A percentile compares a stretch with the other conserved stretches of the same genome.
These are phyloP conservation scores for Gorsachius goisagi DNA, from an alignment of 2,113 vertebrate genomes.

Conservation along the genomic window DNA sequence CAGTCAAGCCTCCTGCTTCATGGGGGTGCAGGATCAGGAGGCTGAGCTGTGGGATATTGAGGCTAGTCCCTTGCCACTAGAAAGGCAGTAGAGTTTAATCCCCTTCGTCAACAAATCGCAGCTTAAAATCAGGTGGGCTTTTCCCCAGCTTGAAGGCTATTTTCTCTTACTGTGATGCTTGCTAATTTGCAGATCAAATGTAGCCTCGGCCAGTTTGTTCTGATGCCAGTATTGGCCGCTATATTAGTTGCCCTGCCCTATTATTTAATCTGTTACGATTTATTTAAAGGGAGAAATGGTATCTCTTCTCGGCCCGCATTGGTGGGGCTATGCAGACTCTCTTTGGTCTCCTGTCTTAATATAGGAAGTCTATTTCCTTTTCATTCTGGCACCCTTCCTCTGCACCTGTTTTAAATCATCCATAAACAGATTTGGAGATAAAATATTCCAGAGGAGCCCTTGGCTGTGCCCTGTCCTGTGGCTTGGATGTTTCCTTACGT, in stretches of 20 bases:
- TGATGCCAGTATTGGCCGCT: not conserved
- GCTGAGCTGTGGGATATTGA: not conserved
- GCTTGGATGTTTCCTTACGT: not conserved
- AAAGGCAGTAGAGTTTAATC: not conserved
- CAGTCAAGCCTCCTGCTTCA: not conserved
- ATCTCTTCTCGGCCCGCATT: not conserved
- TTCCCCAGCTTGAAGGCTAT: not conserved
- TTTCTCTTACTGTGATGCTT: not conserved
- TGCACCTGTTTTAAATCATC: conserved; percentile 28
- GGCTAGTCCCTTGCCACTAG: not conserved
- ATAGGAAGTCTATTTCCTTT: conserved; percentile 25
- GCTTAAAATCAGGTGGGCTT: not conserved
- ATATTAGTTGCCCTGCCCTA: not conserved
- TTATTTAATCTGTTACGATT: not conserved
- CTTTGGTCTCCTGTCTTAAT: not conserved
- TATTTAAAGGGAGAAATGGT: not conserved
- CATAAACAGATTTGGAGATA: not conserved
- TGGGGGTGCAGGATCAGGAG: not conserved
- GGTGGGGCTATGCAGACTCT: not conserved
- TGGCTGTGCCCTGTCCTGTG: not conserved
- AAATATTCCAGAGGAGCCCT: not conserved
- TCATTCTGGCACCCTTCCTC: not conserved
- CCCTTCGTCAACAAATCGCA: not conserved
- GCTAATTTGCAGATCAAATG: not conserved
- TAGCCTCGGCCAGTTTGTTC: not conserved